phyloP scores from a whole-genome alignment of 1,140 invertebrate species.

The Ectropis grisescens region DNA sequence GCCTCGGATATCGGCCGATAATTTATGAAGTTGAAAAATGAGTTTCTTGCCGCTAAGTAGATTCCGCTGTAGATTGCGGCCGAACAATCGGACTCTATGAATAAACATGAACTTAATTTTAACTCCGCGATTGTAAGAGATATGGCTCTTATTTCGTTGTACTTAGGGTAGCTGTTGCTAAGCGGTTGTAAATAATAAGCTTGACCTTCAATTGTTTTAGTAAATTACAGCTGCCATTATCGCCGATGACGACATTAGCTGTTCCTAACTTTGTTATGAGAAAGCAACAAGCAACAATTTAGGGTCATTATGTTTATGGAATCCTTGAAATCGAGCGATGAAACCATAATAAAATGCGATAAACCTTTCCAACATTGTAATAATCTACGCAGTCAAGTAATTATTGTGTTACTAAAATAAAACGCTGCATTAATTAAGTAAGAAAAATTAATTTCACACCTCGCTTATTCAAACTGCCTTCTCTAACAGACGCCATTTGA shows the following conservation, averaged over 20 bases:
- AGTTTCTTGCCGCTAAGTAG: conserved; percentile 37
- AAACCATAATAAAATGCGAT: no score
- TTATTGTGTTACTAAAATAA: no score
- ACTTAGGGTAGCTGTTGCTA: conserved; percentile 7
- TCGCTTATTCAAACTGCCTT: no score
- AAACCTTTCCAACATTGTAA: no score
- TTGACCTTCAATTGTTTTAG: conserved; percentile 23
- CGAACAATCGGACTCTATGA: conserved; percentile 31
- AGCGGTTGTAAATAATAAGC: conserved; percentile 1
- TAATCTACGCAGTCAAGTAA: no score
- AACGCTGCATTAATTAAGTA: no score
- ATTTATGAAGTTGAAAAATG: conserved; percentile 65
- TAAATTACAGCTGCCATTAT: conserved; percentile 13
- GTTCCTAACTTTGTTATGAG: no score
- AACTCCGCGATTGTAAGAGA: neutral
- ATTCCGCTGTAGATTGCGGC: conserved; percentile 34
- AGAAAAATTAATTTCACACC: no score
- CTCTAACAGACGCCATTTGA: no score
- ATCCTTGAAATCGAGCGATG: no score
- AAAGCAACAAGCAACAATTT: no score
- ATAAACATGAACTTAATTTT: conserved; percentile 33
- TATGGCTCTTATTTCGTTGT: conserved; percentile 3
- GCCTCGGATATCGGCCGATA: conserved; percentile 55
- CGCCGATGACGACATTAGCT: neutral
- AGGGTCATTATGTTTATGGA: no score